These are phyloP conservation scores for Resseliella maxima DNA, from an alignment of 2,888 invertebrate genomes.

Conservation along the genomic window DNA sequence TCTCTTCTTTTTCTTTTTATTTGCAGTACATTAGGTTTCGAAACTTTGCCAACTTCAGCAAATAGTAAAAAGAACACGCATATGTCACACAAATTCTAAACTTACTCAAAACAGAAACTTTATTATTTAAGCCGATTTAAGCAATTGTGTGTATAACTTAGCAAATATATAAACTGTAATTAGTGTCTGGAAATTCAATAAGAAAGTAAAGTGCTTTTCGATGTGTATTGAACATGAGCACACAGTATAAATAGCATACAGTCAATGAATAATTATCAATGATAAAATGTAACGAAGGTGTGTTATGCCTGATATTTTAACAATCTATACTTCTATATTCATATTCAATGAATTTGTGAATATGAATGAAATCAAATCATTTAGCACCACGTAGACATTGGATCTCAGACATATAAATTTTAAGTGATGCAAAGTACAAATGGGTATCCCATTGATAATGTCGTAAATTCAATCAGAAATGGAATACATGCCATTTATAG, in stretches of 20 bases:
- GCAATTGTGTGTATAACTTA: not conserved
- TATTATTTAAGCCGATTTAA: not conserved
- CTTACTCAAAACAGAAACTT: not conserved
- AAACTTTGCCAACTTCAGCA: too few species aligned
- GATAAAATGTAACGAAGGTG: not conserved
- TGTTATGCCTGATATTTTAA: not conserved
- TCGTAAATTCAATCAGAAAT: too few species aligned
- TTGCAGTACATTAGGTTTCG: too few species aligned
- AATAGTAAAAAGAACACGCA: too few species aligned
- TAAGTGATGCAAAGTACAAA: too few species aligned
- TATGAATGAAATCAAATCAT: constrained; percentile 16
- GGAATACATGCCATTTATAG: too few species aligned
- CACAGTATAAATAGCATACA: not conserved
- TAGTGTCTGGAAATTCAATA: not conserved
- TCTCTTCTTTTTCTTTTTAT: too few species aligned
- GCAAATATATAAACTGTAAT: not conserved
- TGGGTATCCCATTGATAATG: too few species aligned
- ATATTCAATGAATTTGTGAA: not conserved
- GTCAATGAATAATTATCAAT: not conserved
- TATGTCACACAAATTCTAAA: not conserved
- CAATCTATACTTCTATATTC: not conserved
- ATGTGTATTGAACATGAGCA: not conserved
- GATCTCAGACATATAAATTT: too few species aligned
- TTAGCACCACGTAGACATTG: not conserved
- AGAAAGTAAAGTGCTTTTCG: not conserved